phyloP scores from a whole-genome alignment of 1,140 invertebrate genomes.

The Pogonomyrmex californicus region DNA sequence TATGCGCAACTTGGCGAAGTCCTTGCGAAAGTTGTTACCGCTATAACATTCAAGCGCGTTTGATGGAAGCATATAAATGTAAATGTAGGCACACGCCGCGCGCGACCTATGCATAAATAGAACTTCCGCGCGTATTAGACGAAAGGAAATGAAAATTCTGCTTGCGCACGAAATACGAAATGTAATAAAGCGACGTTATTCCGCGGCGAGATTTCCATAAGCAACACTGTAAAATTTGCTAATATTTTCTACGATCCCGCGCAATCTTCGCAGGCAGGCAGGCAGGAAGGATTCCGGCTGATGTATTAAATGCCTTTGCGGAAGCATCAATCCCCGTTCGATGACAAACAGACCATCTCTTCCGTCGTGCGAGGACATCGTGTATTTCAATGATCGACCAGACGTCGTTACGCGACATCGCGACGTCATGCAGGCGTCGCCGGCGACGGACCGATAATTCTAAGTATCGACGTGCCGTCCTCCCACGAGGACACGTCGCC shows the following conservation, averaged over 20 bases:
- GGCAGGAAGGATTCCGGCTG: not conserved
- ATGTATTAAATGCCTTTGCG: slow-evolving; percentile 15
- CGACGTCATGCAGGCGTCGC: slow-evolving; percentile 59
- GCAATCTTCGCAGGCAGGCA: not conserved
- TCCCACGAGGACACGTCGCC: slow-evolving; percentile 71
- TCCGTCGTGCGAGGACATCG: slow-evolving; percentile 17
- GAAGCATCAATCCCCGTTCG: slow-evolving; percentile 18
- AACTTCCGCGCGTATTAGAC: slow-evolving; percentile 55
- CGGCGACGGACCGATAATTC: slow-evolving; percentile 74
- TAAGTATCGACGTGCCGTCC: slow-evolving; percentile 75
- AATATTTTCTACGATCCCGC: slow-evolving; percentile 38
- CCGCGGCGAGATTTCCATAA: slow-evolving; percentile 48
- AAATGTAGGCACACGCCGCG: slow-evolving; percentile 45
- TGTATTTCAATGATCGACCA: slow-evolving; percentile 60
- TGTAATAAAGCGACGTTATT: slow-evolving; percentile 50
- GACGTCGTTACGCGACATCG: slow-evolving; percentile 29
- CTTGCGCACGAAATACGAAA: slow-evolving; percentile 49
- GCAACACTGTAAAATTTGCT: slow-evolving; percentile 8
- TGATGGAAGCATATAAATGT: slow-evolving; percentile 64
- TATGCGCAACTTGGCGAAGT: slow-evolving; percentile 57
- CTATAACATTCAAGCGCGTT: slow-evolving; percentile 56
- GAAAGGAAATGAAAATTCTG: slow-evolving; percentile 63
- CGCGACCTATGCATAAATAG: slow-evolving; percentile 61
- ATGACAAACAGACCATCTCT: slow-evolving; percentile 8
- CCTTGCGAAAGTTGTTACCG: slow-evolving; percentile 61